A percentile compares a stretch with the other conserved stretches of the same genome.
phyloP scores from a whole-genome alignment of 2,888 invertebrate genomes.

The Phaonia tiefii region DNA sequence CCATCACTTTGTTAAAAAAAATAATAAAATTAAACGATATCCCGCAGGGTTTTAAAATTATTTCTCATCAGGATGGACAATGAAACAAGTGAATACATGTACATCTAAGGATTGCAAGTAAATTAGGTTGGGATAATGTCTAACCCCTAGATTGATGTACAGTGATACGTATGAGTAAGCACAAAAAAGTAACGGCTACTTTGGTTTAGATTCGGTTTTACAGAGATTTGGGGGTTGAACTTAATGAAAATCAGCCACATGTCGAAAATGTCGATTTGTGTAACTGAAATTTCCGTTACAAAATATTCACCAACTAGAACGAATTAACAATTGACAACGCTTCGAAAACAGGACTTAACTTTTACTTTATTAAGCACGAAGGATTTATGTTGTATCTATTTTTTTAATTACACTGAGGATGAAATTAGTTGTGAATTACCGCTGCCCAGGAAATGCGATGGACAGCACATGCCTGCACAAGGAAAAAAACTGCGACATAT shows the following conservation, averaged over 20 bases:
- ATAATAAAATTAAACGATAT: background rate
- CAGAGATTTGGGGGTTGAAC: no score
- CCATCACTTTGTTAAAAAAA: conserved; percentile 29
- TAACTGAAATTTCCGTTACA: background rate
- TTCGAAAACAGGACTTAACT: no score
- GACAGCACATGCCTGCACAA: no score
- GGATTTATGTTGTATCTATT: no score
- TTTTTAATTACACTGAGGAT: no score
- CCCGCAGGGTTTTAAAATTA: conserved; percentile 18
- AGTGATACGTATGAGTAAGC: no score
- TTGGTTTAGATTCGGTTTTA: conserved; percentile 2
- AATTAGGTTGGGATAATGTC: conserved; percentile 6
- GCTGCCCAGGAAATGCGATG: no score
- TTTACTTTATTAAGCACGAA: no score
- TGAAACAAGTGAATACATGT: conserved; percentile 39
- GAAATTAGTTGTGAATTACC: no score
- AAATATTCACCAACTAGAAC: background rate
- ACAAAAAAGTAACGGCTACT: conserved; percentile 29
- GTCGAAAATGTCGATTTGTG: no score
- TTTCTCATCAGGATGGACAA: background rate
- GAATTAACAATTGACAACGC: background rate
- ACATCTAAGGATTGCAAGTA: background rate
- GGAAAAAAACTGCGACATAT: no score
- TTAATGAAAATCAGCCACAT: conserved; percentile 14
- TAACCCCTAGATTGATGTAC: background rate